A percentile compares a stretch with the other conserved stretches of the same genome.
phyloP scores from a whole-genome alignment of 2,888 invertebrate genomes.

The Thumatha senex region DNA sequence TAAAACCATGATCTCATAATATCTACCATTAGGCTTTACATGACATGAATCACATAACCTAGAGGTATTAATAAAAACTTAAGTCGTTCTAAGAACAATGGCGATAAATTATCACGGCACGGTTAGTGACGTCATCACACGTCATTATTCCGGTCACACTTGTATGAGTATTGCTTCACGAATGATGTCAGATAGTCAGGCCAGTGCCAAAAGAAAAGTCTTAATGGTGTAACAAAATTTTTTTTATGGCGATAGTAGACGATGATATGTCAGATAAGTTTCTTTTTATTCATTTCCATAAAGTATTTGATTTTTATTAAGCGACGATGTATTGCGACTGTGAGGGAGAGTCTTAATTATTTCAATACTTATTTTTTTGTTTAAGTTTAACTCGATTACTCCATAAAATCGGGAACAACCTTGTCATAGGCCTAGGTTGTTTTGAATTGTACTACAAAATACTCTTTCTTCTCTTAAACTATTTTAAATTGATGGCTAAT shows the following conservation, averaged over 20 bases:
- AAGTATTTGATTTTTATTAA: no score
- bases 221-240: neutral
- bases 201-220: neutral
- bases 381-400: no score
- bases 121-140: conserved; percentile 35
- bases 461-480: no score
- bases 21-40: neutral
- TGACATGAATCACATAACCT: conserved; percentile 1
- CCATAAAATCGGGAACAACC: no score
- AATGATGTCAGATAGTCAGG: conserved; percentile 20
- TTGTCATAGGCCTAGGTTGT: no score
- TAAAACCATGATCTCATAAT: neutral
- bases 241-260: no score
- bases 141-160: conserved; percentile 37
- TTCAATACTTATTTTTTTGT: no score
- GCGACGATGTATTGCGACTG: no score
- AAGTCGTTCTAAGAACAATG: conserved; percentile 1
- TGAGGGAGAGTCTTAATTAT: no score
- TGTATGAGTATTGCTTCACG: conserved; percentile 8
- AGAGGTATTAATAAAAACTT: neutral
- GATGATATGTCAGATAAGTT: no score
- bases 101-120: conserved; percentile 10
- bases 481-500: no score
- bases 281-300: neutral
- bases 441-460: no score